phyloP scores from a whole-genome alignment of 2,113 vertebrate species.

The Pollimyrus isidori region DNA sequence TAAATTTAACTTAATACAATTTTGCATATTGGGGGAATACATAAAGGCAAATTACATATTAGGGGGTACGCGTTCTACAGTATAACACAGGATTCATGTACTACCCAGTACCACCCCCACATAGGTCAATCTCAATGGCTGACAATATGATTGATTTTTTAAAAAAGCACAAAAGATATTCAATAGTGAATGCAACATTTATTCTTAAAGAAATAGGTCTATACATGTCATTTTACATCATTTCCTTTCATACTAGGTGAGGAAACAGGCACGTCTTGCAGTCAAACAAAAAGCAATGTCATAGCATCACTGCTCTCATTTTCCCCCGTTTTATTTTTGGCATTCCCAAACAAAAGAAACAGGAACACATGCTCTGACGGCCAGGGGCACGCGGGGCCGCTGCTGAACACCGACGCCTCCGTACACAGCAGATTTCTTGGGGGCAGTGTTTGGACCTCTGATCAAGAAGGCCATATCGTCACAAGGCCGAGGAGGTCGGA shows the following conservation, averaged over 20 bases:
- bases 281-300: slow-evolving; percentile 6
- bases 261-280: slow-evolving; percentile 31
- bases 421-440: neutral
- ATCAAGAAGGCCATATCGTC: neutral
- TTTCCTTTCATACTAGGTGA: slow-evolving; percentile 24
- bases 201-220: slow-evolving; percentile 42
- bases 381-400: neutral
- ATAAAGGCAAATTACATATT: neutral
- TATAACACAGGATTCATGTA: neutral
- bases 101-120: slow-evolving; percentile 14
- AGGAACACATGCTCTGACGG: neutral
- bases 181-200: slow-evolving; percentile 43
- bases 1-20: neutral
- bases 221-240: slow-evolving; percentile 27
- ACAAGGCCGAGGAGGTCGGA: neutral
- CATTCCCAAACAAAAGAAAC: neutral
- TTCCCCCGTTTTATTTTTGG: neutral
- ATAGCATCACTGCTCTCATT: neutral
- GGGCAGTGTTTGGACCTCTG: neutral
- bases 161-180: neutral
- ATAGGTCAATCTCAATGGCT: neutral
- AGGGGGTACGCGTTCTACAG: neutral
- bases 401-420: neutral
- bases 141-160: neutral
- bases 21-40: neutral